Evolutionary conservation across 2,113 vertebrate genomes (phyloP), one percentile per base, ranked within the genome.

Genomic region (Bucco capensis): DNA sequence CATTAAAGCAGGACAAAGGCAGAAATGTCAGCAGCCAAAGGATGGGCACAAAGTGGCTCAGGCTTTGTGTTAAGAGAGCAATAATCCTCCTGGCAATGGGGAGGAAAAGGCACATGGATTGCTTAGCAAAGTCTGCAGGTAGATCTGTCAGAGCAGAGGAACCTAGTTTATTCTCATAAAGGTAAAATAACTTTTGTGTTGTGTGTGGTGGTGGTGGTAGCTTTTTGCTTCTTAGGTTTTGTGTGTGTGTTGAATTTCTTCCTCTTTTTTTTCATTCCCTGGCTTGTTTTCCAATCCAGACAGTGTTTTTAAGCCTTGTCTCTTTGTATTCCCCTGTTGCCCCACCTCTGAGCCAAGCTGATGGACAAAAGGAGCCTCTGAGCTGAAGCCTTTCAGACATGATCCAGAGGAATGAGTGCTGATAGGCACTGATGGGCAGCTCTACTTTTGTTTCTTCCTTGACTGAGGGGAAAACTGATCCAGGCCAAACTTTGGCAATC

Each of bases 61-160:
- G 95, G 90, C 49, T 4, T 66, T 89, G 69, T 85, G 95, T 94
- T 94, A 90, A 94, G 91, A 83, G n/a, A 92, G 90, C 89, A 96
- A 92, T 94, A 97, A 92, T 90, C 76, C 86, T 96, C 95, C 97
- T 94, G 90, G 92, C 84, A 93, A 95, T 83, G 96, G 95, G 96
- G 97, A 97, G 62, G 96, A 96, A 98, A 97, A 97, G 96, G 96
- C 90, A 97, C 96, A 97, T 95, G 91, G 76, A 92, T 94, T 96
- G 94, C 92, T 96, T 96, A 94, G 96, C 93, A 93, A 97, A 96
- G 89, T 95, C 95, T 96, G 76, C 90, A 92, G 74, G 84, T 94
- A 95, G 78, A 90, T 93, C 87, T 96, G 86, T 91, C 90, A 96
- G 90, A 94, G 56, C 44, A 83, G 86, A 96, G 90, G 76, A 96